phyloP scores from a whole-genome alignment of 1,140 invertebrate genomes.

The Bombus terrestris region DNA sequence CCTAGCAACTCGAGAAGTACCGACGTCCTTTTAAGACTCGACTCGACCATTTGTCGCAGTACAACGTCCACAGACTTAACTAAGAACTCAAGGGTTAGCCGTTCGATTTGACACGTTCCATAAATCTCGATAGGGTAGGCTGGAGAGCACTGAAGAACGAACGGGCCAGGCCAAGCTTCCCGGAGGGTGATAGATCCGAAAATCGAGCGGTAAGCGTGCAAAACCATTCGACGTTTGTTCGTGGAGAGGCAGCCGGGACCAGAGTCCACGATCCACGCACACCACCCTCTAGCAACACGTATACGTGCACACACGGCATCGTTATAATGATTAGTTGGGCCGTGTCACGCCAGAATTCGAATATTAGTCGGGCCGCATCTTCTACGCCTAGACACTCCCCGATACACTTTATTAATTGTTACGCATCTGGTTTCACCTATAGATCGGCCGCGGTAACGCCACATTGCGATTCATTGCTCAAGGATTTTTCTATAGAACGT shows the following conservation, averaged over 20 bases:
- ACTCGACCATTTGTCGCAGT: not conserved
- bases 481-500: not conserved
- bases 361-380: constrained; percentile 65
- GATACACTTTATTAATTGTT: constrained; percentile 55
- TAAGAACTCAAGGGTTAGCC: constrained; percentile 78
- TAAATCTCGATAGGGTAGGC: constrained; percentile 73
- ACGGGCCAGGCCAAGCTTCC: constrained; percentile 55
- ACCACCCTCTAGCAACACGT: not conserved
- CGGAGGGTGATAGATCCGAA: constrained; percentile 68
- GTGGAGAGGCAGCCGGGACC: constrained; percentile 34
- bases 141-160: constrained; percentile 55
- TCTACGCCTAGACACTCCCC: constrained; percentile 26
- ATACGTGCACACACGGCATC: constrained; percentile 64
- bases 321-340: constrained; percentile 75
- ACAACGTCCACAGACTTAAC: constrained; percentile 50
- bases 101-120: constrained; percentile 75
- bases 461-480: not conserved
- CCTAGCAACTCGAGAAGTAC: not conserved
- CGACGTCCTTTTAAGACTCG: no score
- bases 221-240: constrained; percentile 60
- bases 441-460: not conserved
- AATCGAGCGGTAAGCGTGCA: constrained; percentile 66
- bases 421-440: constrained; percentile 24
- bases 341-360: constrained; percentile 75
- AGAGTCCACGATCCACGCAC: not conserved